Conservation (phyloP, 2,888 invertebrate species). For the Pachydiplax longipennis region DNA sequence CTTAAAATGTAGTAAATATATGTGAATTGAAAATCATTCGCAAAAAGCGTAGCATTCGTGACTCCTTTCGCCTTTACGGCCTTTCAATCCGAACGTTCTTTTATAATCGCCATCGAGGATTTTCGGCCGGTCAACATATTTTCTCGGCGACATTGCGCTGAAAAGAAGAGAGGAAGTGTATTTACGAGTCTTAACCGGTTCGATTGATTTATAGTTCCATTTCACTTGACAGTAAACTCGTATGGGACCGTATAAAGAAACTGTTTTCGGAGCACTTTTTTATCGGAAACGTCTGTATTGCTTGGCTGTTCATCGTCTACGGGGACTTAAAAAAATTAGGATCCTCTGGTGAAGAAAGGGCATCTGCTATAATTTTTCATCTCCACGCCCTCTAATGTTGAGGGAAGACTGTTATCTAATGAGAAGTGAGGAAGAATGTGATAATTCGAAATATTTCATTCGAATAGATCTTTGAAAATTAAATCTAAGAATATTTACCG, state of each 20-base stretch:
- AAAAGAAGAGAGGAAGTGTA: neutral
- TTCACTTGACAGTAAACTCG: neutral
- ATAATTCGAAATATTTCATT: too few species aligned
- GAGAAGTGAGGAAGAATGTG: too few species aligned
- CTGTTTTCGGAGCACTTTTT: neutral
- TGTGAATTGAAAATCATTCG: too few species aligned
- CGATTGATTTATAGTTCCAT: constrained; percentile 5
- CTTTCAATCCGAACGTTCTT: neutral
- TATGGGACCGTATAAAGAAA: neutral
- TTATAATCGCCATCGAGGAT: neutral
- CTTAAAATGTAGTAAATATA: neutral
- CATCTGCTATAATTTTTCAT: too few species aligned
- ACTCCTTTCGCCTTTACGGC: too few species aligned
- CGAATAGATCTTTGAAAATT: too few species aligned
- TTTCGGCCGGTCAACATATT: neutral
- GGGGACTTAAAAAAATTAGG: neutral
- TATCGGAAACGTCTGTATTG: neutral
- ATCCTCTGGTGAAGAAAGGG: neutral
- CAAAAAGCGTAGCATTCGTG: too few species aligned
- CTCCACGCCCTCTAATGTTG: too few species aligned
- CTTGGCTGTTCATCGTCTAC: neutral
- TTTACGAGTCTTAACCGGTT: neutral
- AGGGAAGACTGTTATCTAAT: too few species aligned
- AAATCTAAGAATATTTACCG: too few species aligned
- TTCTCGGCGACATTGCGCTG: neutral